Percentiles rank a stretch among this genome's conserved stretches.
These are phyloP conservation scores for Lycaon pictus DNA, from an alignment of 2,113 vertebrate species.

Conservation along the genomic window DNA sequence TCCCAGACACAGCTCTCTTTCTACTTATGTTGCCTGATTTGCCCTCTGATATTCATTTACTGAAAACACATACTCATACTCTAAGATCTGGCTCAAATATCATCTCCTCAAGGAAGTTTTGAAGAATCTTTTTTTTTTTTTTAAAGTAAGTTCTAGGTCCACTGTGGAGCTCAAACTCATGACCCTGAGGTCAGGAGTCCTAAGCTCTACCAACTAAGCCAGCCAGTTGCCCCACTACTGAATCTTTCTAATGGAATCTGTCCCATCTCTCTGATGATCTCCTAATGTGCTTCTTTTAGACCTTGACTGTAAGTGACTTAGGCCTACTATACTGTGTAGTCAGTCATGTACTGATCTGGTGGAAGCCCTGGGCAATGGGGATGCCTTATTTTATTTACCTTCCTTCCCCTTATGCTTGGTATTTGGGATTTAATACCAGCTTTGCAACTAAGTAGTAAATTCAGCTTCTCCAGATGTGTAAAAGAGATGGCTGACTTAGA, in stretches of 20 bases:
- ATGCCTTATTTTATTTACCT: background rate
- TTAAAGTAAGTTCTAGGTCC: background rate
- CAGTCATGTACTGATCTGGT: background rate
- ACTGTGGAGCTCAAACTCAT: background rate
- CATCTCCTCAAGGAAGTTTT: background rate
- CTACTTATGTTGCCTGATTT: conserved; percentile 30
- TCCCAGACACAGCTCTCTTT: conserved; percentile 6
- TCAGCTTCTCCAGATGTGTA: background rate
- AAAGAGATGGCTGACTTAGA: conserved; percentile 15
- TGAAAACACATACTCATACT: conserved; percentile 53
- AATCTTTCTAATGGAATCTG: conserved; percentile 22
- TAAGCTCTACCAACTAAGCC: background rate
- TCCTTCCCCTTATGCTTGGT: background rate
- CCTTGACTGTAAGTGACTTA: background rate
- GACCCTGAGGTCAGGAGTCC: background rate
- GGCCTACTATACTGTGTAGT: background rate
- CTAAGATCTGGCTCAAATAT: conserved; percentile 35
- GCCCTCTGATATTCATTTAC: background rate
- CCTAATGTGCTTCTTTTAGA: conserved; percentile 25
- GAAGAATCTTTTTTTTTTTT: background rate
- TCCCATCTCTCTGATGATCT: background rate
- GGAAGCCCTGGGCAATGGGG: background rate
- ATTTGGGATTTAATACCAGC: conserved; percentile 41
- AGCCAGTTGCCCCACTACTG: background rate
- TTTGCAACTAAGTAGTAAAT: conserved; percentile 57